phyloP scores from a whole-genome alignment of 2,797 vertebrate genomes.

The Phrynocephalus forsythii region DNA sequence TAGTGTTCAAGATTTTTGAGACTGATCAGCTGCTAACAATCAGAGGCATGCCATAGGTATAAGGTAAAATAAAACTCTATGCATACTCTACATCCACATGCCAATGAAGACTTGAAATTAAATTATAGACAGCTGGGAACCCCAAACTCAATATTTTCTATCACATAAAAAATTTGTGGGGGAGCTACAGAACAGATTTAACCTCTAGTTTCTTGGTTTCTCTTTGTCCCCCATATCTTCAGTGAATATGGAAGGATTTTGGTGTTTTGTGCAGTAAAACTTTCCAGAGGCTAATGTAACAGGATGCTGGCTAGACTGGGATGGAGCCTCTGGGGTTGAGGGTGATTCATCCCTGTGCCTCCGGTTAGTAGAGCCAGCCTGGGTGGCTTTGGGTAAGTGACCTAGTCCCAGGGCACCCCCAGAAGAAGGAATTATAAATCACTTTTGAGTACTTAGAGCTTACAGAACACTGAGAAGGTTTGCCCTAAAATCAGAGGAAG shows the following conservation, averaged over 20 bases:
- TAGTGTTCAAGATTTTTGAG: constrained; percentile 53
- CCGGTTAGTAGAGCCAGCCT: neutral
- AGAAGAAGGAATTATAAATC: too few species aligned
- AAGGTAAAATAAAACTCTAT: neutral
- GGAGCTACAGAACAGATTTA: neutral
- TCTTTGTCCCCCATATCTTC: neutral
- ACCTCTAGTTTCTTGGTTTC: neutral
- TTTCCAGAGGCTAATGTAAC: neutral
- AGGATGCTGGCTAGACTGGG: too few species aligned
- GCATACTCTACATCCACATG: constrained; percentile 14
- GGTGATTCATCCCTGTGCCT: neutral
- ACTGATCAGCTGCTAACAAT: constrained; percentile 43
- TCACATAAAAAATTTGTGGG: neutral
- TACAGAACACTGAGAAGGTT: too few species aligned
- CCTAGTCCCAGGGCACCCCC: too few species aligned
- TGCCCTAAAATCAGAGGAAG: too few species aligned
- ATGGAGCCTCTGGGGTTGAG: too few species aligned
- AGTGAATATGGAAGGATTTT: neutral
- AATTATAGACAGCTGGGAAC: neutral
- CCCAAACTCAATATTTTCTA: neutral
- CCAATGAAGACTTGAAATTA: neutral
- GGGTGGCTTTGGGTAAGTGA: too few species aligned
- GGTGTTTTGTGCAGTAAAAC: neutral
- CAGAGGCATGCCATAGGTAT: constrained; percentile 38
- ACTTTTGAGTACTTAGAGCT: too few species aligned